Conservation (phyloP, 2,888 invertebrate genomes). For the Sphaerolaimus hirsutus region DNA sequence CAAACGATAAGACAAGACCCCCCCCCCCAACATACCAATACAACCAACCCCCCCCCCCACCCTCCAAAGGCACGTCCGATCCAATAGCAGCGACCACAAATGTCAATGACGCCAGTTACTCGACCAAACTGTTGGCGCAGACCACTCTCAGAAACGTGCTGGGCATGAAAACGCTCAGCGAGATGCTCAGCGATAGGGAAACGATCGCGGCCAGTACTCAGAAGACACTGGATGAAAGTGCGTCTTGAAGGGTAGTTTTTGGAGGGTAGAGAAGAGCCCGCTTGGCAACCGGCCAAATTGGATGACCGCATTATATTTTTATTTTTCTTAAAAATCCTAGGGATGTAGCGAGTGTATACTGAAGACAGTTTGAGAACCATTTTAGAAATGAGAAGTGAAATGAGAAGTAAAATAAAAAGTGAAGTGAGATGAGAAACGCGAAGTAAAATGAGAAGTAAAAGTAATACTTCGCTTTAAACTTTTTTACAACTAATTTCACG, state of each 20-base stretch:
- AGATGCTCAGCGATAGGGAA: constrained; percentile 8
- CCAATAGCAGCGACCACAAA: constrained; percentile 21
- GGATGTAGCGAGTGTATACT: too few species aligned
- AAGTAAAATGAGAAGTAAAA: too few species aligned
- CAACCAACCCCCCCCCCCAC: background rate
- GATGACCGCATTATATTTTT: too few species aligned
- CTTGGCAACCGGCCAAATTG: too few species aligned
- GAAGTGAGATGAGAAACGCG: too few species aligned
- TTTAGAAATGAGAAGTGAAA: too few species aligned
- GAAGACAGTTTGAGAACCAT: too few species aligned
- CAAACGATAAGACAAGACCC: background rate
- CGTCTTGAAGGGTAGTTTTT: background rate
- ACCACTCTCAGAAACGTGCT: constrained; percentile 17
- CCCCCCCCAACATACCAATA: background rate
- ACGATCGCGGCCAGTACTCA: constrained; percentile 2
- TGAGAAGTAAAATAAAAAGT: too few species aligned
- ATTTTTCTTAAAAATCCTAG: too few species aligned
- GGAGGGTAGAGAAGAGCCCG: too few species aligned
- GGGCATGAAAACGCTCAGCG: constrained; percentile 8
- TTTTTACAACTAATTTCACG: too few species aligned
- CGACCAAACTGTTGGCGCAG: constrained; percentile 46
- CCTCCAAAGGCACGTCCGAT: constrained; percentile 6
- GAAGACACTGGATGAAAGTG: background rate
- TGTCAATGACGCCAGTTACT: constrained; percentile 28
- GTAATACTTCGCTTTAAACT: too few species aligned